Evolutionary conservation across 2,888 invertebrate genomes (phyloP).

Genomic region (Eilema griseolum): DNA sequence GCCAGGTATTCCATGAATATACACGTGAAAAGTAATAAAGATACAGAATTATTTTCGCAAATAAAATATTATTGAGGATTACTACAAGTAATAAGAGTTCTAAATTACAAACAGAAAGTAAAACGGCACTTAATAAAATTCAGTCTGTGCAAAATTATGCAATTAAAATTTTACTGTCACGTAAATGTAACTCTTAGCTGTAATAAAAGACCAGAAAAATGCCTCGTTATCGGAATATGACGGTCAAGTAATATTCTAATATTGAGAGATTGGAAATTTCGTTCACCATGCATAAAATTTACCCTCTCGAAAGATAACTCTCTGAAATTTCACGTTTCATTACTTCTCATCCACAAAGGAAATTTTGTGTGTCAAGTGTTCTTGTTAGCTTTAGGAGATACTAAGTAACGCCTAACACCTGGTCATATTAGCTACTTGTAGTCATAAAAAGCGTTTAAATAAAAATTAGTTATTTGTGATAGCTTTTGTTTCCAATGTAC

Average conservation of each 20-base stretch:
- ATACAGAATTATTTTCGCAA: not conserved
- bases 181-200: constrained; percentile 7
- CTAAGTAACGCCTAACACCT: too few species aligned
- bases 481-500: too few species aligned
- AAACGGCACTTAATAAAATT: constrained; percentile 14
- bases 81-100: not conserved
- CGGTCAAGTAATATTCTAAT: constrained; percentile 16
- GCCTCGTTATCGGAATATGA: constrained; percentile 18
- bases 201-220: constrained; percentile 8
- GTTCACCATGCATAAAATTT: constrained; percentile 9
- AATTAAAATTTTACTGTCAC: constrained; percentile 17
- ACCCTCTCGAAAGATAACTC: constrained; percentile 4
- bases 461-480: not conserved
- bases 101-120: constrained; percentile 5
- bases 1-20: too few species aligned
- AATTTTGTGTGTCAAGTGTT: not conserved
- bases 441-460: not conserved
- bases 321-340: constrained; percentile 31
- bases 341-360: constrained; percentile 20
- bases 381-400: not conserved
- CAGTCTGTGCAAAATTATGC: not conserved
- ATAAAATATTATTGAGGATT: not conserved
- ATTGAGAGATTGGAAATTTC: constrained; percentile 16
- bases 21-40: not conserved
- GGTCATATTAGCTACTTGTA: not conserved